phyloP scores from a whole-genome alignment of 2,113 vertebrate species.

The Paraplagusia blochii region DNA sequence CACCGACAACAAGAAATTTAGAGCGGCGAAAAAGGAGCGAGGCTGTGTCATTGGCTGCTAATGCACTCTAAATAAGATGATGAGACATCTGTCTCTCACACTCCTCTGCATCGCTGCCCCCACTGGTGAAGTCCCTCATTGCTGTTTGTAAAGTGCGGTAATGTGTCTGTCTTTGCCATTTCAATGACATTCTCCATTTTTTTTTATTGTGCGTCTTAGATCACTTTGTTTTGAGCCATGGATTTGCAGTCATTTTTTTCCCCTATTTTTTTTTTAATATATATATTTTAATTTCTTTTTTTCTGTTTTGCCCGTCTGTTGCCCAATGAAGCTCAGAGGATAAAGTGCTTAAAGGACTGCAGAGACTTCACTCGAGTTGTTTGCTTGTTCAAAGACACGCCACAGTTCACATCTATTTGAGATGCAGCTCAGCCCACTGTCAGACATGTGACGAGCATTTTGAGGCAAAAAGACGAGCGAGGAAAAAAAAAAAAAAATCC shows the following conservation, averaged over 20 bases:
- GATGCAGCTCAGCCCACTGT: constrained; percentile 69
- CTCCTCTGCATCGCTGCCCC: constrained; percentile 13
- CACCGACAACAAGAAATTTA: constrained; percentile 94
- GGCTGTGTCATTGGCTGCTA: constrained; percentile 88
- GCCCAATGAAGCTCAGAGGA: constrained; percentile 75
- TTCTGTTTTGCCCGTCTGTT: constrained; percentile 57
- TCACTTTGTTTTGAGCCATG: constrained; percentile 31
- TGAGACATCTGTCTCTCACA: constrained; percentile 65
- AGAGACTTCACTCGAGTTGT: constrained; percentile 73
- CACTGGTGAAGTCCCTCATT: constrained; percentile 14
- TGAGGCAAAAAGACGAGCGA: constrained; percentile 10
- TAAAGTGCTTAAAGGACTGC: constrained; percentile 76
- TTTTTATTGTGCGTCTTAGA: constrained; percentile 33
- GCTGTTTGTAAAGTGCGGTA: constrained; percentile 66
- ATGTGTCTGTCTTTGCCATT: constrained; percentile 67
- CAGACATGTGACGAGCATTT: constrained; percentile 56
- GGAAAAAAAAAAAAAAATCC: constrained; percentile 1
- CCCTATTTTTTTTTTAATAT: constrained; percentile 70
- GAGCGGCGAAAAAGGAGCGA: constrained; percentile 80
- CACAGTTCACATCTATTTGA: constrained; percentile 66
- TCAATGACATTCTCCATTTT: constrained; percentile 23
- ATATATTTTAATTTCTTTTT: constrained; percentile 66
- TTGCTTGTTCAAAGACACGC: constrained; percentile 72
- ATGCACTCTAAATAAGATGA: constrained; percentile 89
- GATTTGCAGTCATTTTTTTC: constrained; percentile 58